Conservation (phyloP, 2,888 invertebrate species). For the Rhagium mordax region DNA sequence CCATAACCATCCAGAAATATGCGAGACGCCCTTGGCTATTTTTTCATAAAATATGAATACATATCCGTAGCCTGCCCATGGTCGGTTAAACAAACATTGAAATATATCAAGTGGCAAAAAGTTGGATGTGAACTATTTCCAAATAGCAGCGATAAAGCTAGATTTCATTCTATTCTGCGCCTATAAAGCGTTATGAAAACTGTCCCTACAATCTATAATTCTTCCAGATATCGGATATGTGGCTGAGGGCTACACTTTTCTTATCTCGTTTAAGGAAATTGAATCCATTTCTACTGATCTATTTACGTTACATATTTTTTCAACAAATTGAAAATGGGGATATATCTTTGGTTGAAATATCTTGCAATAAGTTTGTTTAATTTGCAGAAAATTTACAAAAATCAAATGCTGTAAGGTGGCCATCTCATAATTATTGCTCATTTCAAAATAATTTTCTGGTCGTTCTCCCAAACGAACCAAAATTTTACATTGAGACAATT, state of each 20-base stretch:
- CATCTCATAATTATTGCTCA: no score
- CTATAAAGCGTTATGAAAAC: constrained; percentile 30
- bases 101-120: constrained; percentile 31
- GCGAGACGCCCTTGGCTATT: background rate
- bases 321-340: constrained; percentile 18
- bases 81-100: constrained; percentile 28
- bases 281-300: constrained; percentile 22
- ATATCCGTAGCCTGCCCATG: constrained; percentile 7
- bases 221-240: constrained; percentile 22
- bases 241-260: constrained; percentile 3
- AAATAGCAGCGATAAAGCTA: constrained; percentile 37
- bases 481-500: no score
- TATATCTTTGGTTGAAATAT: background rate
- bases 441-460: no score
- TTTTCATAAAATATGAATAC: background rate
- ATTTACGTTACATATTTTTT: background rate
- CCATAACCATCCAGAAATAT: background rate
- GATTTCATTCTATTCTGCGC: constrained; percentile 39
- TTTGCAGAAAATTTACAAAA: no score
- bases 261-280: constrained; percentile 25
- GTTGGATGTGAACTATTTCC: constrained; percentile 34
- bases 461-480: no score
- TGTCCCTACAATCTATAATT: constrained; percentile 24
- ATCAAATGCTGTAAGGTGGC: no score
- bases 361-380: no score